A percentile compares a stretch with the other conserved stretches of the same genome.
These are phyloP conservation scores for Myiopsitta monachus DNA, from an alignment of 2,113 vertebrate species.

Conservation along the genomic window DNA sequence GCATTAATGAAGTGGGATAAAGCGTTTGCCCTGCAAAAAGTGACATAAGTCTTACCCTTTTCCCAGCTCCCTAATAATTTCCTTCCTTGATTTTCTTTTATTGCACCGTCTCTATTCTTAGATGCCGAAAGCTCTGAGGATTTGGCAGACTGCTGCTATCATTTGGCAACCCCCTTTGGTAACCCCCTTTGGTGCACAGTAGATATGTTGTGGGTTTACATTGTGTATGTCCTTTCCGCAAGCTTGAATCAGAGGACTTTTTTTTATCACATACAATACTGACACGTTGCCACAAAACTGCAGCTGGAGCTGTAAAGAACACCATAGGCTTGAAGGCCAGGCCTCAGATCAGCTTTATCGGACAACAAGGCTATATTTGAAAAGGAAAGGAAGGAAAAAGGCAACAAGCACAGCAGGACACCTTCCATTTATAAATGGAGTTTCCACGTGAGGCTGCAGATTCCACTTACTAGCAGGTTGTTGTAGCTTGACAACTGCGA, in stretches of 20 bases:
- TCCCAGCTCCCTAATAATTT: conserved; percentile 41
- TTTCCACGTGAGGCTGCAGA: neutral
- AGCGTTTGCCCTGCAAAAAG: conserved; percentile 20
- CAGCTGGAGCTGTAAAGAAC: conserved; percentile 29
- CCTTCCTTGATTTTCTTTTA: conserved; percentile 51
- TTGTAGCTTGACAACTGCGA: neutral
- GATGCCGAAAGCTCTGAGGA: conserved; percentile 51
- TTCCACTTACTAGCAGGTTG: neutral
- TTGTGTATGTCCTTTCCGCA: conserved; percentile 40
- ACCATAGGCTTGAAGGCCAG: neutral
- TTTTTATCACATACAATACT: neutral
- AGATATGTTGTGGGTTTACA: conserved; percentile 53
- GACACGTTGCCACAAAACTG: conserved; percentile 5
- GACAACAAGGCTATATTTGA: neutral
- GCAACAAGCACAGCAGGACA: neutral
- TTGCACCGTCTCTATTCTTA: neutral
- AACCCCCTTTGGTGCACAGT: neutral
- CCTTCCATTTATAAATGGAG: neutral
- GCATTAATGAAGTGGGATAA: conserved; percentile 27
- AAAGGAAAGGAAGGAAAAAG: neutral
- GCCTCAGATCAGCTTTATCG: neutral
- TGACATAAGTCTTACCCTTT: conserved; percentile 32
- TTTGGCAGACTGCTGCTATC: conserved; percentile 59
- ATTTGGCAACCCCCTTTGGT: conserved; percentile 44
- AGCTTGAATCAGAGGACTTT: conserved; percentile 30